Base-by-base conservation (phyloP, 2,888 invertebrate genomes). In the Eupithecia vulgata region DNA sequence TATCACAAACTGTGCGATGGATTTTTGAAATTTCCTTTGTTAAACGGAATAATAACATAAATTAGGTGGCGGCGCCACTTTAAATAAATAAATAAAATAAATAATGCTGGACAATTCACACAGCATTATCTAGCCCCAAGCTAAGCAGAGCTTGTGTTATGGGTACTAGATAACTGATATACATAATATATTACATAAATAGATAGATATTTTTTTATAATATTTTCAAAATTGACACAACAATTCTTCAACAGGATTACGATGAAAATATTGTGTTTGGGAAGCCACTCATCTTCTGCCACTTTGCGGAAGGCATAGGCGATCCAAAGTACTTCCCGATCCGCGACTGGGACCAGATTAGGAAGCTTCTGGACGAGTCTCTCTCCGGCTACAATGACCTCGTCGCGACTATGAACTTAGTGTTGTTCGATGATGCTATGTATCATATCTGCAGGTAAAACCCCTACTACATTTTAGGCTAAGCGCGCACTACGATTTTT, bases 391-490 rank as follows among this genome's bases (percentile, higher is more conserved):
- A 99, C 87, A 99, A 99, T 87, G 99, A 99, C 84, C 95, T 98
- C 77, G 96, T 97, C 12, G 97, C 98, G 2, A 97, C 97, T 0
- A 98, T 99, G 98, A 98, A 98, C 90, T 93, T 99, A 74, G 99
- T 99, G 4, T 95, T 99, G 12, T 99, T 99, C 85, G 98, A 98
- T 86, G 99, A 99, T 88, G 99, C 99, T 17, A 98, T 99, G 97
- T 96, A 96, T 78, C 98, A 99, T 87, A 96, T 99, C 68, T 98
- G 98, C 90, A 96, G 97, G 95, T 96, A 65, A 21, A 21, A 45
- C 17, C 45, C 45, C 17, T 45, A 45, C n/a, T 1, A 15, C 45
- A 45, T 17, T 45, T 42, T 13, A 40, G 10, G 4, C n/a, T n/a
- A n/a, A n/a, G n/a, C n/a, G n/a, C n/a, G n/a, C n/a, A n/a, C n/a